A percentile compares a stretch with the other conserved stretches of the same genome.
These are phyloP conservation scores for Chaetura pelagica DNA, from an alignment of 2,113 vertebrate genomes.

Conservation along the genomic window DNA sequence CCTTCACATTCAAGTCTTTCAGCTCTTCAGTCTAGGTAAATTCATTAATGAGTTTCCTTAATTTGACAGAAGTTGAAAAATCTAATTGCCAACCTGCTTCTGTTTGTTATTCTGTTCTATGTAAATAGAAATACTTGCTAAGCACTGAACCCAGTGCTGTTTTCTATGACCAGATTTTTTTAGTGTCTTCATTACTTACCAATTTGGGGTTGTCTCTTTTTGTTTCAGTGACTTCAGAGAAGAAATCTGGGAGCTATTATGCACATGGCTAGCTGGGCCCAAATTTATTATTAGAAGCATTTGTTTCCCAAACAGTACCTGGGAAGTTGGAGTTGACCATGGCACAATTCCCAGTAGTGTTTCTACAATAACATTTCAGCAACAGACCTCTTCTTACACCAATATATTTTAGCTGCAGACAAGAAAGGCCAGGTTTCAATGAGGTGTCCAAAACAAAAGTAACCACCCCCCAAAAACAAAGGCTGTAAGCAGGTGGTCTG, in stretches of 20 bases:
- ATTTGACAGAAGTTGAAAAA: background rate
- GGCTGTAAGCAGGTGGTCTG: conserved; percentile 1
- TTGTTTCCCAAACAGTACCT: conserved; percentile 30
- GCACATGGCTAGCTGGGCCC: background rate
- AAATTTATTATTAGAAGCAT: conserved; percentile 34
- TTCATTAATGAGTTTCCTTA: background rate
- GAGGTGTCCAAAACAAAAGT: background rate
- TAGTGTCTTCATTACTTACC: background rate
- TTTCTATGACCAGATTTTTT: background rate
- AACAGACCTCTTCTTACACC: conserved; percentile 6
- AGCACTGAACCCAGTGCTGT: background rate
- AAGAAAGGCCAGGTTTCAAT: conserved; percentile 23
- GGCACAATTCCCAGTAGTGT: conserved; percentile 25
- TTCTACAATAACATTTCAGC: conserved; percentile 10
- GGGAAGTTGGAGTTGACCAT: background rate
- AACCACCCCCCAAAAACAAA: background rate
- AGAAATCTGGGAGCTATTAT: background rate
- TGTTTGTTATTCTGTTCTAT: background rate
- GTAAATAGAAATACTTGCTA: background rate
- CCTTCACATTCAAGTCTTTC: background rate
- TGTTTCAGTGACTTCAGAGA: background rate
- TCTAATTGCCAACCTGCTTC: background rate
- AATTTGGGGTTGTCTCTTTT: background rate
- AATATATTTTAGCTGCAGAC: conserved; percentile 9
- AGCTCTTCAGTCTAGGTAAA: background rate